Evolutionary conservation across 2,888 invertebrate genomes (phyloP).

Genomic region (Chydorus sphaericus): DNA sequence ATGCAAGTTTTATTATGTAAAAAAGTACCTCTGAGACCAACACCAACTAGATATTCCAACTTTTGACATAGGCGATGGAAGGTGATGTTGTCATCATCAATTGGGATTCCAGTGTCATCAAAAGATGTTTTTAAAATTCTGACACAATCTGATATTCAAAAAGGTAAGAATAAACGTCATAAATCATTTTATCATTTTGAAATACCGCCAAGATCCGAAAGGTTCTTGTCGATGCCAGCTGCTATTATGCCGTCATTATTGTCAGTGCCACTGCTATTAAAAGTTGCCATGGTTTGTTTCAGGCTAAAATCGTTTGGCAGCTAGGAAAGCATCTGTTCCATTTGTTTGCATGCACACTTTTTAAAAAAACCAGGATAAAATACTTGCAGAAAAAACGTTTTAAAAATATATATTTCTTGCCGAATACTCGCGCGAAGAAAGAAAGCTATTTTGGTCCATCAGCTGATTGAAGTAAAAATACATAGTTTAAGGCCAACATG

Average conservation of each 20-base stretch:
- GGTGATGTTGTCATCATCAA: conserved; percentile 28
- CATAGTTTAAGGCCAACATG: too few species aligned
- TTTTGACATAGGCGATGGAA: conserved; percentile 31
- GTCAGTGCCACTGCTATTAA: background rate
- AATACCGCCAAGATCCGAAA: background rate
- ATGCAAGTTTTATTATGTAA: background rate
- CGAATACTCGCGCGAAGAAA: too few species aligned
- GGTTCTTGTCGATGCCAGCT: background rate
- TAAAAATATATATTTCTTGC: too few species aligned
- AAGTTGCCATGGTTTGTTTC: background rate
- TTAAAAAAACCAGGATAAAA: too few species aligned
- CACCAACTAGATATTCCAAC: conserved; percentile 29
- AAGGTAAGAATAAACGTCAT: background rate
- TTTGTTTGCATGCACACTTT: too few species aligned
- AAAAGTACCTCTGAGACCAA: conserved; percentile 28
- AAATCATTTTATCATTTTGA: background rate
- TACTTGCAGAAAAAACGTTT: too few species aligned
- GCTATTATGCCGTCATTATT: background rate
- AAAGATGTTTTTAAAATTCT: conserved; percentile 12
- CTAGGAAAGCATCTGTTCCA: too few species aligned
- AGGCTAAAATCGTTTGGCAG: background rate
- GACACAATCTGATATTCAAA: background rate
- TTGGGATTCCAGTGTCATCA: conserved; percentile 23
- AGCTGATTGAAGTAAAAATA: too few species aligned
- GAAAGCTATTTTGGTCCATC: too few species aligned